A percentile compares a stretch with the other conserved stretches of the same genome.
Conservation (phyloP, 2,113 vertebrate species). For the Pelecanoides urinatrix region DNA sequence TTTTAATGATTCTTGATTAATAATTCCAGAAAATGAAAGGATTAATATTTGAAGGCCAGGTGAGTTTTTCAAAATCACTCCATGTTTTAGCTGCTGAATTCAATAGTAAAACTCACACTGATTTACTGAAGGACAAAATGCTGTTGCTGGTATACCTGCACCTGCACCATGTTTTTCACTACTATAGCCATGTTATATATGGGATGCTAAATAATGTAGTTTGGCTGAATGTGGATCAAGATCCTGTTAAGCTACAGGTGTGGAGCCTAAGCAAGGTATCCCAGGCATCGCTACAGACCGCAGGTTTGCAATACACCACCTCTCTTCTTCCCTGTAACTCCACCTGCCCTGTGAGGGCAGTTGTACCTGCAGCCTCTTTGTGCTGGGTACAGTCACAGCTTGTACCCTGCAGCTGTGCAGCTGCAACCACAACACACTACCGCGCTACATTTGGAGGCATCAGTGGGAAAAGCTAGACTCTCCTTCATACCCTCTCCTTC, state of each 20-base stretch:
- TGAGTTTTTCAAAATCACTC: background rate
- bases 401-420: background rate
- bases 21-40: background rate
- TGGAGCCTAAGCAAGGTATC: background rate
- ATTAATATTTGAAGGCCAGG: background rate
- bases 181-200: background rate
- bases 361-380: background rate
- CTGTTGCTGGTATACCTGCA: background rate
- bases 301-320: background rate
- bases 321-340: background rate
- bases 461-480: background rate
- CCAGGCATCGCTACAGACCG: background rate
- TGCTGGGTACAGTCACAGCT: background rate
- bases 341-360: background rate
- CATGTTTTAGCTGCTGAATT: background rate
- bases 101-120: background rate
- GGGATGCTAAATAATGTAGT: background rate
- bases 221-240: background rate
- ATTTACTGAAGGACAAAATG: background rate
- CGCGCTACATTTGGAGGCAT: too few relatives aligned
- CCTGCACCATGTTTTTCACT: background rate
- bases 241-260: background rate
- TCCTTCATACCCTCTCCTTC: background rate
- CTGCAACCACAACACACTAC: background rate
- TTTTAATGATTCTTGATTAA: background rate